Conservation (phyloP, 2,888 invertebrate genomes). For the Ashinkailepas kermadecensis region DNA sequence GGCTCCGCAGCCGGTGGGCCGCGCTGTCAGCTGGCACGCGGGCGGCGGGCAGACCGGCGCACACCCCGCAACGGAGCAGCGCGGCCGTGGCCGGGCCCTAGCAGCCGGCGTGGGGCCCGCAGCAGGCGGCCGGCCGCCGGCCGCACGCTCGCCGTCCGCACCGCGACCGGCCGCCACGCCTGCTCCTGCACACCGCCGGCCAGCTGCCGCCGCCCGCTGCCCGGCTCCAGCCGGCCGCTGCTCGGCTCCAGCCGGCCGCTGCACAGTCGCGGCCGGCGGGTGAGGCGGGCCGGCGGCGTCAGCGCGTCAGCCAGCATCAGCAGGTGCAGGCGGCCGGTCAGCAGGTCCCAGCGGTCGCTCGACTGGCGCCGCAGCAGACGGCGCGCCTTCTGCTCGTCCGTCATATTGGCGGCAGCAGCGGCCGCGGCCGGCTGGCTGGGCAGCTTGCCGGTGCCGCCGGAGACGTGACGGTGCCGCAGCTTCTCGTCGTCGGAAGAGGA, state of each 20-base stretch:
- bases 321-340: background rate
- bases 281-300: background rate
- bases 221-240: background rate
- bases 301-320: background rate
- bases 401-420: background rate
- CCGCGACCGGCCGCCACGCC: background rate
- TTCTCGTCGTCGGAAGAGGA: conserved; percentile 8
- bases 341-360: conserved; percentile 5
- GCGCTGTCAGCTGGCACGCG: background rate
- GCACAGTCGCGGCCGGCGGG: background rate
- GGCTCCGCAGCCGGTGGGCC: background rate
- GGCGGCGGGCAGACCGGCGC: background rate
- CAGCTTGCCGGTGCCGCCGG: background rate
- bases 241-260: background rate
- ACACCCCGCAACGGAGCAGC: background rate
- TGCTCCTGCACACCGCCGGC: background rate
- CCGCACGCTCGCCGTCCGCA: background rate
- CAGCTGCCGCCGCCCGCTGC: background rate
- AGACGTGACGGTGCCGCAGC: background rate
- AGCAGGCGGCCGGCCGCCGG: background rate
- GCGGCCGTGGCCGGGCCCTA: background rate
- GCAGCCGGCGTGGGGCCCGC: background rate
- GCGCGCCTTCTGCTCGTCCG: conserved; percentile 7
- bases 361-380: background rate
- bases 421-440: background rate